A percentile compares a stretch with the other conserved stretches of the same genome.
These are phyloP conservation scores for Hypolimnas misippus DNA, from an alignment of 2,888 invertebrate species.

Conservation along the genomic window DNA sequence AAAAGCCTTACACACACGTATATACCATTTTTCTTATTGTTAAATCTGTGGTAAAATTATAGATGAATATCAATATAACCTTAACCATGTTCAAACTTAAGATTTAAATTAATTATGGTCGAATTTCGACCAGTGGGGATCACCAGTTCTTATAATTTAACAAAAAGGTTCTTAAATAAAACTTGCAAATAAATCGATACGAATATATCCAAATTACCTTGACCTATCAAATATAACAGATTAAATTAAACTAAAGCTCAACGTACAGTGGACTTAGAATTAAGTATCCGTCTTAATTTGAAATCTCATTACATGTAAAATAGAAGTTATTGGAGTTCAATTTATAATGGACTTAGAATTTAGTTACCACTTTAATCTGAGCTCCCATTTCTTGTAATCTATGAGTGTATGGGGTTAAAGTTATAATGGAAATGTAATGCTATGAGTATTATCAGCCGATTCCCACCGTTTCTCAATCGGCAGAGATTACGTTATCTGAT, in stretches of 20 bases:
- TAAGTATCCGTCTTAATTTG: too few relatives aligned
- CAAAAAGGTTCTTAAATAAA: constrained; percentile 23
- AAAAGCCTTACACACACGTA: too few relatives aligned
- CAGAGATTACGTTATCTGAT: constrained; percentile 45
- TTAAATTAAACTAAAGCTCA: constrained; percentile 14
- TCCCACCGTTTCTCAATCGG: constrained; percentile 41
- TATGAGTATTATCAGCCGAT: constrained; percentile 33
- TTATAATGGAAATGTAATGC: constrained; percentile 17
- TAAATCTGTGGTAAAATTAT: too few relatives aligned
- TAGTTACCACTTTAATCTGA: constrained; percentile 10
- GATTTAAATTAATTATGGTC: too few relatives aligned
- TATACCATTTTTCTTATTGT: too few relatives aligned
- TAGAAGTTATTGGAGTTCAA: too few relatives aligned
- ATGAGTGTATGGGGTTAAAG: background rate
- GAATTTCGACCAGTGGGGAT: background rate
- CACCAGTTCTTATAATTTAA: constrained; percentile 21
- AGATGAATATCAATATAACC: too few relatives aligned
- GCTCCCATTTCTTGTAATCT: background rate
- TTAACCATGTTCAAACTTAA: too few relatives aligned
- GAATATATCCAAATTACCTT: constrained; percentile 13
- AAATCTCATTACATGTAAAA: too few relatives aligned
- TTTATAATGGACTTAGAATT: constrained; percentile 10
- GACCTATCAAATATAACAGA: background rate
- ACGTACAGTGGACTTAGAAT: too few relatives aligned
- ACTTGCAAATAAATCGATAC: constrained; percentile 17